Conservation (phyloP, 2,888 invertebrate genomes). For the Pediacus dermestoides region DNA sequence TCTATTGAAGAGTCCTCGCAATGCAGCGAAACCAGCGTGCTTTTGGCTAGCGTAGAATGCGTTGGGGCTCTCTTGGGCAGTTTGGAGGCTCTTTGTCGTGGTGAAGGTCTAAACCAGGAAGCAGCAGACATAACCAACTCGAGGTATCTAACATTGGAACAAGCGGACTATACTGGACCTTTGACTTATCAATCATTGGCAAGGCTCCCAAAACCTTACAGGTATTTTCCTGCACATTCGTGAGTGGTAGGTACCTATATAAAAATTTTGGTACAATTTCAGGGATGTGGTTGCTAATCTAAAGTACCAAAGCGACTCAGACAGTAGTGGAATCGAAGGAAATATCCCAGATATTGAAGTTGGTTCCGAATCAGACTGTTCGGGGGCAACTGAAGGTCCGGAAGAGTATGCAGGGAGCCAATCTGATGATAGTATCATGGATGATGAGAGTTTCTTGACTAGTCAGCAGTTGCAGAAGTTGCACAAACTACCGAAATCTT, state of each 20-base stretch:
- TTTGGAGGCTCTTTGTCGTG: conserved; percentile 73
- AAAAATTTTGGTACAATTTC: conserved; percentile 29
- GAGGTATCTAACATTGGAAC: conserved; percentile 65
- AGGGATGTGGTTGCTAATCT: conserved; percentile 65
- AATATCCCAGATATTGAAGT: conserved; percentile 46
- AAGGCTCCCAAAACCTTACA: conserved; percentile 76
- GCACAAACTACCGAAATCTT: conserved; percentile 57
- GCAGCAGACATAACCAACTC: conserved; percentile 61
- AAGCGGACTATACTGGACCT: conserved; percentile 80
- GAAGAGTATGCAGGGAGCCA: conserved; percentile 57
- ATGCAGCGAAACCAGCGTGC: conserved; percentile 69
- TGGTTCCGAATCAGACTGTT: conserved; percentile 49
- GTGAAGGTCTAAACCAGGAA: conserved; percentile 65
- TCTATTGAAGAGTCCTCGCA: conserved; percentile 90
- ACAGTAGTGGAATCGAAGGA: conserved; percentile 54
- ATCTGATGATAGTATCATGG: conserved; percentile 69
- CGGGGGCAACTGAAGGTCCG: conserved; percentile 68
- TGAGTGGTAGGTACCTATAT: too few species aligned
- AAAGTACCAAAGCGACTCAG: conserved; percentile 64
- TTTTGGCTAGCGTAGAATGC: conserved; percentile 79
- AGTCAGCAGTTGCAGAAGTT: conserved; percentile 51
- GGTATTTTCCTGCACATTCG: too few species aligned
- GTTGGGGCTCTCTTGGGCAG: conserved; percentile 80
- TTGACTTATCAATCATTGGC: conserved; percentile 82
- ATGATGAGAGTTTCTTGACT: conserved; percentile 67